phyloP scores from a whole-genome alignment of 2,797 vertebrate species.

The Urophycis tenuis region DNA sequence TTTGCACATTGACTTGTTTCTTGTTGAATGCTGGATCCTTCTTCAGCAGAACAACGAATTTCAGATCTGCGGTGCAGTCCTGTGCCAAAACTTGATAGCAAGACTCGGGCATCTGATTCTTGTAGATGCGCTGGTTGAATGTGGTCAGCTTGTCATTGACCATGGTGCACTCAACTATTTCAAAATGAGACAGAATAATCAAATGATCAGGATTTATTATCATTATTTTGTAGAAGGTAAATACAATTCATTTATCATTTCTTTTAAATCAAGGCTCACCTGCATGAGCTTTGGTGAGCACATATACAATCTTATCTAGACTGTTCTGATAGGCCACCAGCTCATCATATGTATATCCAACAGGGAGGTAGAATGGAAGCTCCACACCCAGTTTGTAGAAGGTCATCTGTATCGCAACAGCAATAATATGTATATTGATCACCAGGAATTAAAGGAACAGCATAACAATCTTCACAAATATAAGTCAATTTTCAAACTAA shows the following conservation, averaged over 20 bases:
- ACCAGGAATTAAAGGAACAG: not conserved
- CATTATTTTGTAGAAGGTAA: not conserved
- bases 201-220: not conserved
- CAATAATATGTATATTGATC: not conserved
- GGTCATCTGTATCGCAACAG: conserved; percentile 46
- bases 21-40: conserved; percentile 54
- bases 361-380: conserved; percentile 56
- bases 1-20: conserved; percentile 64
- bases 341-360: conserved; percentile 49
- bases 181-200: not conserved
- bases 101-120: conserved; percentile 65
- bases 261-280: conserved; percentile 40
- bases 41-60: conserved; percentile 75
- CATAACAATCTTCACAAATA: too few relatives aligned
- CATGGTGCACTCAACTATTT: conserved; percentile 53
- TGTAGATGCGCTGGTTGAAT: conserved; percentile 59
- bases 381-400: conserved; percentile 46
- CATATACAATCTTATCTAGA: conserved; percentile 44
- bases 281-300: conserved; percentile 50
- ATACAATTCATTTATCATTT: not conserved
- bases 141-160: conserved; percentile 42
- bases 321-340: conserved; percentile 35
- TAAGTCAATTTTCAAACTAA: too few relatives aligned
- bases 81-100: conserved; percentile 77
- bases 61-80: conserved; percentile 74